These are phyloP conservation scores for Micromys minutus DNA, from an alignment of 2,113 vertebrate species.

Conservation along the genomic window DNA sequence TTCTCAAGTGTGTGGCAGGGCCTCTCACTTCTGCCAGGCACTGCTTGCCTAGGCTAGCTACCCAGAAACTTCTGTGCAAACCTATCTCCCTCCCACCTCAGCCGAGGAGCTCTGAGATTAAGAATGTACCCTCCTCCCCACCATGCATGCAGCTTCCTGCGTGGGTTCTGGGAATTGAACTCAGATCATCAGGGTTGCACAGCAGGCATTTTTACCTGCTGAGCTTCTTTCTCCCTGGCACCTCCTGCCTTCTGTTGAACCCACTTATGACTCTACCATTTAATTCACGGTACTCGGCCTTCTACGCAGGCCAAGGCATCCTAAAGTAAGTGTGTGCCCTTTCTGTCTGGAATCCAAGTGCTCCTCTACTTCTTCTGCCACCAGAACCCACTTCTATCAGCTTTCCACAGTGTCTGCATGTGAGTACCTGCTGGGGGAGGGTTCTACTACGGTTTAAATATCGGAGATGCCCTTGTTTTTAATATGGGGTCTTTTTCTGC, in stretches of 20 bases:
- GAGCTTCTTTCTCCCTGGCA: neutral
- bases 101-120: neutral
- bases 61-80: neutral
- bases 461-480: neutral
- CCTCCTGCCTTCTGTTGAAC: neutral
- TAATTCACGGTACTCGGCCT: neutral
- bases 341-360: neutral
- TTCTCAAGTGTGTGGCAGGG: neutral
- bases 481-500: neutral
- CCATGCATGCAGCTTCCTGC: neutral
- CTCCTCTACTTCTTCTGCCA: too few species aligned
- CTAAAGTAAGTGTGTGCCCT: rapidly evolving
- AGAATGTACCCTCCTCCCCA: neutral
- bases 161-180: neutral
- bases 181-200: neutral
- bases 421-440: neutral
- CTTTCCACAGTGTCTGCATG: too few species aligned
- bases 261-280: neutral
- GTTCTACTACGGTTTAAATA: neutral
- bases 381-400: too few species aligned
- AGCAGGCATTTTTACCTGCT: neutral
- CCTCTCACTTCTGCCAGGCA: neutral
- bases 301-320: neutral
- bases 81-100: neutral
- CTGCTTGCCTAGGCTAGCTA: neutral